Evolutionary conservation across 92 coral and sea anemone species (phyloP).

Genomic region (Palythoa grandiflora): DNA sequence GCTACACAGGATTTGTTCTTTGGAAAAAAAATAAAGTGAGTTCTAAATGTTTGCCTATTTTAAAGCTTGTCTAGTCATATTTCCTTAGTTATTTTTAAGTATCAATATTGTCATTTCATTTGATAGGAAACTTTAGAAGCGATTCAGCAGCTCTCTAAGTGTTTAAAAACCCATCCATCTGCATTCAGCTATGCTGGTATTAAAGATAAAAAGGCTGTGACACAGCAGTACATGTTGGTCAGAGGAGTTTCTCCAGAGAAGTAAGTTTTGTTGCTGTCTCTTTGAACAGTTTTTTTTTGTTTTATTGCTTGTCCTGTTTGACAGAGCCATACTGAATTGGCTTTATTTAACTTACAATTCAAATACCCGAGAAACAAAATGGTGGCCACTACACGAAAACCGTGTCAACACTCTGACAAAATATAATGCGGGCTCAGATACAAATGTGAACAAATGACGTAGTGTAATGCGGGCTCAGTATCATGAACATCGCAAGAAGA

Average conservation of each 20-base stretch:
- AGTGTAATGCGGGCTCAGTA: too few species aligned
- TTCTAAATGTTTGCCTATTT: neutral
- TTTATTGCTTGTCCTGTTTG: neutral
- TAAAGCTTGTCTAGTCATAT: neutral
- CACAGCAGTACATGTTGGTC: constrained; percentile 78
- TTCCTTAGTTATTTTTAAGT: too few species aligned
- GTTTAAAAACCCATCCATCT: constrained; percentile 71
- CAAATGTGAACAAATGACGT: too few species aligned
- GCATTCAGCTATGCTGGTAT: constrained; percentile 90
- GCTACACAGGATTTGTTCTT: constrained; percentile 81
- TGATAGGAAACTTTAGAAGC: constrained; percentile 81
- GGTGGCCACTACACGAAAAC: too few species aligned
- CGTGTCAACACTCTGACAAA: too few species aligned
- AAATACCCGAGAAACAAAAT: too few species aligned
- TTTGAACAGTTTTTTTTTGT: neutral
- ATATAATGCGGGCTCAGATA: too few species aligned
- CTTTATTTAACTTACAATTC: too few species aligned
- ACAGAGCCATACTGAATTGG: too few species aligned
- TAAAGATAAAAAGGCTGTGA: constrained; percentile 84
- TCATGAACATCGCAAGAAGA: too few species aligned
- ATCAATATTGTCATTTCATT: neutral
- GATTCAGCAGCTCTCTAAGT: constrained; percentile 67
- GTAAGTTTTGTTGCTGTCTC: constrained; percentile 53
- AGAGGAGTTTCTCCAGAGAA: constrained; percentile 78
- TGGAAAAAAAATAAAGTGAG: constrained; percentile 73